These are phyloP conservation scores for Choloepus hoffmanni DNA, from an alignment of 2,113 vertebrate genomes.

Conservation along the genomic window DNA sequence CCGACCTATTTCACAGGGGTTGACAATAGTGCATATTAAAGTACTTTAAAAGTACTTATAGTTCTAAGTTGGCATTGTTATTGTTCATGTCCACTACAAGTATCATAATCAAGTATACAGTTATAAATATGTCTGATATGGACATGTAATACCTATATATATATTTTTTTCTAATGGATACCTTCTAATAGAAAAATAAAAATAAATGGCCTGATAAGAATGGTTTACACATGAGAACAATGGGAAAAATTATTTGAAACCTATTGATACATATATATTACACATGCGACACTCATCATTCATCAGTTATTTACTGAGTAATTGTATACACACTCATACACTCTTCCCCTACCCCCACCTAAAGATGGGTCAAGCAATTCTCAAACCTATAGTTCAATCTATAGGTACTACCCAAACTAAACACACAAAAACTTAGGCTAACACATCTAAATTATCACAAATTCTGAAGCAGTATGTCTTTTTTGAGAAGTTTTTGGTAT, in stretches of 20 bases:
- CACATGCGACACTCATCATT: neutral
- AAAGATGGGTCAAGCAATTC: neutral
- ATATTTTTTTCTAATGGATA: neutral
- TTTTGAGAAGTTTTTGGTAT: neutral
- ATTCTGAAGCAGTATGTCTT: neutral
- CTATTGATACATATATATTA: neutral
- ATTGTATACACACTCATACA: neutral
- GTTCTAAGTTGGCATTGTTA: constrained; percentile 12
- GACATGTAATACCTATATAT: neutral
- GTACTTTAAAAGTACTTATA: neutral
- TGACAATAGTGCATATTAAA: neutral
- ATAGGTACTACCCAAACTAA: neutral
- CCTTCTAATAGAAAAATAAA: constrained; percentile 40
- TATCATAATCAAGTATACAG: constrained; percentile 31
- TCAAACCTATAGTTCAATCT: neutral
- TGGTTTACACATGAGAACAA: neutral
- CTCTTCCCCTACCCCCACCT: neutral
- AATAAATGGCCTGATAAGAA: neutral
- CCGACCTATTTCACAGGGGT: neutral
- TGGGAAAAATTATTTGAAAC: constrained; percentile 23
- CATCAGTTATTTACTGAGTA: neutral
- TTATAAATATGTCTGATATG: constrained; percentile 41
- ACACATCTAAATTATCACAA: constrained; percentile 6
- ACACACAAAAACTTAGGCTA: neutral
- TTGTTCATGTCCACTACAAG: neutral